These are phyloP conservation scores for Danio aesculapii DNA, from an alignment of 2,797 vertebrate species.

Conservation along the genomic window DNA sequence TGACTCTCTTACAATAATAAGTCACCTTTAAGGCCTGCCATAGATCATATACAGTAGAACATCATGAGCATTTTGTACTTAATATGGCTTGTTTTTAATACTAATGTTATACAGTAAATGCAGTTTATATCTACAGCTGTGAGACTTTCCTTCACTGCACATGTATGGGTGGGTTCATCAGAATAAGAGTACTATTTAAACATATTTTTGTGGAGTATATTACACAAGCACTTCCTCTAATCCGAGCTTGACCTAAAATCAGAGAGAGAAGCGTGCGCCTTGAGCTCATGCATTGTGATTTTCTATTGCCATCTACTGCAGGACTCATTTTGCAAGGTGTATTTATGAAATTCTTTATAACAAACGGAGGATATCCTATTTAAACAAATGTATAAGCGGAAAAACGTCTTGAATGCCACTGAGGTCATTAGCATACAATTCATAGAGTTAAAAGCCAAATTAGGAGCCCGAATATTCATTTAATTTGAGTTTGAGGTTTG, in stretches of 20 bases:
- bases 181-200: background rate
- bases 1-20: no score
- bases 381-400: background rate
- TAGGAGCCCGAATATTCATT: no score
- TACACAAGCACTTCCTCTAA: conserved; percentile 25
- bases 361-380: background rate
- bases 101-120: no score
- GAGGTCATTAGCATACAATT: no score
- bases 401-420: background rate
- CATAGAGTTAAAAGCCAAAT: no score
- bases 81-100: no score
- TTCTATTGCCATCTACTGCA: background rate
- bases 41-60: no score
- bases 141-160: background rate
- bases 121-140: background rate
- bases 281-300: background rate
- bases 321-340: background rate
- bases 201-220: background rate
- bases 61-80: no score
- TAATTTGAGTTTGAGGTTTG: no score
- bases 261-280: background rate
- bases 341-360: background rate
- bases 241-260: conserved; percentile 44
- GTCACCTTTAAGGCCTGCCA: no score
- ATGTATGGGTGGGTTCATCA: background rate